phyloP scores from a whole-genome alignment of 2,113 vertebrate genomes.

The Pycnonotus jocosus region DNA sequence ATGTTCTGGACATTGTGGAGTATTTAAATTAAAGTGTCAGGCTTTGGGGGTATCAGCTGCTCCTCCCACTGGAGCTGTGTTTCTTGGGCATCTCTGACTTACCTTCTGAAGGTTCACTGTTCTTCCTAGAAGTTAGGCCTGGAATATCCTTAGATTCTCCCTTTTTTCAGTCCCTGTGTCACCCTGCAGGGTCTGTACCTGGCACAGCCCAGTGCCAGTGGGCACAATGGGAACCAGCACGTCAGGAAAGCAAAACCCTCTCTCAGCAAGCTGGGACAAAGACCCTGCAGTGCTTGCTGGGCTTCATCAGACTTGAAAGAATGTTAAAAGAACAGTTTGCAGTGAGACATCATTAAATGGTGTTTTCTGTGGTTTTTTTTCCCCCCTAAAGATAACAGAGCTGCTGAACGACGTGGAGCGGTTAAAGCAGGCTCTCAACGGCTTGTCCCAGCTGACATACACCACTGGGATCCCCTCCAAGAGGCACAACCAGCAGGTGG shows the following conservation, averaged over 20 bases:
- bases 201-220: neutral
- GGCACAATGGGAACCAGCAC: neutral
- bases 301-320: neutral
- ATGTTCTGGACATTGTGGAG: neutral
- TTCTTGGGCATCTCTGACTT: neutral
- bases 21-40: neutral
- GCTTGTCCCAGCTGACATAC: slow-evolving; percentile 88
- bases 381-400: slow-evolving; percentile 82
- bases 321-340: neutral
- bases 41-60: fast-evolving
- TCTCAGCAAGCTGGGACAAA: neutral
- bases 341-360: neutral
- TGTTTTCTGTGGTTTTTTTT: neutral
- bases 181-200: neutral
- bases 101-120: neutral
- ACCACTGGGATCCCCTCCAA: slow-evolving; percentile 80
- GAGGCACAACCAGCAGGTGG: slow-evolving; percentile 84
- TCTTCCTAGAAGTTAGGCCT: neutral
- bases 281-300: neutral
- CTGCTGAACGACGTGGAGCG: slow-evolving; percentile 90
- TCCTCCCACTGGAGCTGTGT: neutral
- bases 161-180: fast-evolving
- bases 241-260: neutral
- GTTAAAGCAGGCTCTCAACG: slow-evolving; percentile 89
- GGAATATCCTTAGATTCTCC: neutral